These are phyloP conservation scores for Paragorgia papillata DNA, from an alignment of 92 coral and sea anemone species.

Conservation along the genomic window DNA sequence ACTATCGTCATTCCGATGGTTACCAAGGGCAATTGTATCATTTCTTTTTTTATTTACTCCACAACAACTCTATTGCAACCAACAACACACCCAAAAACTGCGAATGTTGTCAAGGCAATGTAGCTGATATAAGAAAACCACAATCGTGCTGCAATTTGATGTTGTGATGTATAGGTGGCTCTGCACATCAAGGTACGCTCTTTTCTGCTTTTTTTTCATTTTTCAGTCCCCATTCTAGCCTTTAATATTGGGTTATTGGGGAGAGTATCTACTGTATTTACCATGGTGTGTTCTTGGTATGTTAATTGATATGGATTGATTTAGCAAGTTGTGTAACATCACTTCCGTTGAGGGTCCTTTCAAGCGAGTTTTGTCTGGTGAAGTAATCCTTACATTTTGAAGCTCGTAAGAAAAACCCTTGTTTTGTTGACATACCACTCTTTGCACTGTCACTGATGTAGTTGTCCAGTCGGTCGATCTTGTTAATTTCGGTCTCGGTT, in stretches of 20 bases:
- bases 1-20: slow-evolving; percentile 4
- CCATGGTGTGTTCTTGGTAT: neutral
- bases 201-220: slow-evolving; percentile 69
- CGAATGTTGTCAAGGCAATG: slow-evolving; percentile 46
- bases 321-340: slow-evolving; percentile 14
- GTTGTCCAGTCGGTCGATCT: neutral
- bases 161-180: slow-evolving; percentile 67
- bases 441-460: slow-evolving; percentile 11
- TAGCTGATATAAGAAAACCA: slow-evolving; percentile 68
- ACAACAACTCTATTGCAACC: neutral
- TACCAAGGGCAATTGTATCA: slow-evolving; percentile 31
- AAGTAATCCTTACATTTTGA: slow-evolving; percentile 37
- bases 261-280: slow-evolving; percentile 10
- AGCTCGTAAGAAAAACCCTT: slow-evolving; percentile 10
- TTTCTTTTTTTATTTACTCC: too few relatives aligned
- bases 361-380: slow-evolving; percentile 5
- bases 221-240: slow-evolving; percentile 69
- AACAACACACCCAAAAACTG: neutral
- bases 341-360: neutral
- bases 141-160: slow-evolving; percentile 64
- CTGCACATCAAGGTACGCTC: slow-evolving; percentile 59
- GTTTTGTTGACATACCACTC: slow-evolving; percentile 28
- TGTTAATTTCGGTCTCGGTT: slow-evolving; percentile 14
- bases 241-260: slow-evolving; percentile 71
- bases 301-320: neutral